phyloP scores from a whole-genome alignment of 2,888 invertebrate genomes.

The Hydriomena furcata region DNA sequence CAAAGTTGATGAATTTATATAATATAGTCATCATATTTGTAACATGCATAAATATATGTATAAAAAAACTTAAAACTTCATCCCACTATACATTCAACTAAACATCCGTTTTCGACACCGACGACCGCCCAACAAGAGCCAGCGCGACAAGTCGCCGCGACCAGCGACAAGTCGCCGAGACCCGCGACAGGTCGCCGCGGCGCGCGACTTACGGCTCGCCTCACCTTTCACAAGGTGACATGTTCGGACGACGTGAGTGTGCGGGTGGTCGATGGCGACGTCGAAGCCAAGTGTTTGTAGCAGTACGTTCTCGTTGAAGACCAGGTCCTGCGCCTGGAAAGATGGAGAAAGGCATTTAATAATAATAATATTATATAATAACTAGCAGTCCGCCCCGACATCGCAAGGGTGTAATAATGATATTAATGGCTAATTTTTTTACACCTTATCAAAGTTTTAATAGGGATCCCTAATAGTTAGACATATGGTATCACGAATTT shows the following conservation, averaged over 20 bases:
- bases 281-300: constrained; percentile 99
- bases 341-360: constrained; percentile 19
- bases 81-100: background rate
- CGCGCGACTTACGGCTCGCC: constrained; percentile 44
- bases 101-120: constrained; percentile 16
- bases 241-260: constrained; percentile 97
- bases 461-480: no score
- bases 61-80: no score
- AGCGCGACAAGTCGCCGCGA: constrained; percentile 14
- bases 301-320: constrained; percentile 97
- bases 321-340: constrained; percentile 94
- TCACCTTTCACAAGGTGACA: constrained; percentile 97
- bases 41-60: no score
- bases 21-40: no score
- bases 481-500: no score
- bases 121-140: background rate
- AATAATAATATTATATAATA: no score
- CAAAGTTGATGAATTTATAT: no score
- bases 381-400: no score
- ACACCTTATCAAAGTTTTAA: no score
- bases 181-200: constrained; percentile 23
- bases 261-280: constrained; percentile 98
- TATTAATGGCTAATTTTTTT: no score
- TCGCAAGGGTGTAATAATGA: no score
- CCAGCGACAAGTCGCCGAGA: constrained; percentile 7